Base-by-base conservation (phyloP, 2,888 invertebrate genomes). In the Drosophila suboccidentalis region DNA sequence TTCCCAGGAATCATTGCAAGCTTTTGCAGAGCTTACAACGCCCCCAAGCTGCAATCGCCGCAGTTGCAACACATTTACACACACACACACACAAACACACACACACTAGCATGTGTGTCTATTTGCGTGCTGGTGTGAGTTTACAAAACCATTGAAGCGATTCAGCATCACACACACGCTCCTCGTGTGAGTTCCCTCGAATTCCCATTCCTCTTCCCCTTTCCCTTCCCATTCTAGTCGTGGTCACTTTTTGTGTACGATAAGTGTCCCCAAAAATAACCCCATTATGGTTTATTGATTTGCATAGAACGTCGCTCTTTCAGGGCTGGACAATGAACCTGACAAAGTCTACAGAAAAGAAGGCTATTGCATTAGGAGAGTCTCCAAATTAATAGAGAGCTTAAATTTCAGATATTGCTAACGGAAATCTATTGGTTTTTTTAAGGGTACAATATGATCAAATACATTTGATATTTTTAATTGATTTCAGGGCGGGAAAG, bases 141-240 rank as follows among this genome's bases (percentile, higher is more conserved):
- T n/a, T 4, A 50, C 43, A 57, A 55, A 71, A 38, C 57, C 64
- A 79, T 38, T 76, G 63, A 79, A 79, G 73, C 71, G 65, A 71
- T 60, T 41, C 19, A 68, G 26, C 58, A 72, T 55, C 65, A 22
- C 47, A 22, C 47, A 43, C 47, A 43, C 49, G 49, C 57, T 53
- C 44, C 54, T 43, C 36, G 49, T 63, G 55, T 34, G 60, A 32
- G 26, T 55, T 36, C 6, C 44, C 47, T 50, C 64, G 47, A 61
- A 75, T 49, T 53, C 29, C 44, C 22, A 22, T 22, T 38, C n/a
- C 38, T 0, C 15, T 17, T 17, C 10, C 44, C 13, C 36, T 22
- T 22, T 26, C 19, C 39, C 15, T 9, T 38, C 32, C 1, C 32
- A 11, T 15, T 10, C 1, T n/a, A n/a, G 11, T n/a, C 19, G 11